Percentiles rank a stretch among this genome's conserved stretches.
These are phyloP conservation scores for Caenorhabditis sp. DNA, from an alignment of 2,888 invertebrate genomes.

Conservation along the genomic window DNA sequence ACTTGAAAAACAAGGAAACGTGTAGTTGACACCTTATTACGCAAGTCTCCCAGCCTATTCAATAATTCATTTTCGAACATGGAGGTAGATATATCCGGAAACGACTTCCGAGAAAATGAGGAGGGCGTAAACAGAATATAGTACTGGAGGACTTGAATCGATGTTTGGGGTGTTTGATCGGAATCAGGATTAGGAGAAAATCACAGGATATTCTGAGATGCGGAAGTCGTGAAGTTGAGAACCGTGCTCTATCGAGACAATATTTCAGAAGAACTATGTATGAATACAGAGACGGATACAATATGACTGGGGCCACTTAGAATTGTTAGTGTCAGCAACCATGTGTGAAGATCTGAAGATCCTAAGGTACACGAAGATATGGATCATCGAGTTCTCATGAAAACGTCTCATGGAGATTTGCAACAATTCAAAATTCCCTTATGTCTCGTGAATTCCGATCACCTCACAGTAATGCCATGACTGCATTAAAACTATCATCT, in stretches of 20 bases:
- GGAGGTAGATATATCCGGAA: slow-evolving; percentile 38
- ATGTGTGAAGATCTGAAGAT: no score
- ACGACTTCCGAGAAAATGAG: background rate
- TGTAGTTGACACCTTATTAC: slow-evolving; percentile 64
- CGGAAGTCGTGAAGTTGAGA: slow-evolving; percentile 23
- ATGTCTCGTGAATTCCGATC: background rate
- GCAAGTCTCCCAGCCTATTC: slow-evolving; percentile 43
- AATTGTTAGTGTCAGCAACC: no score
- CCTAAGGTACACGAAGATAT: no score
- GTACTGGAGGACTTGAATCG: slow-evolving; percentile 43
- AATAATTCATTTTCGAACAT: slow-evolving; percentile 57
- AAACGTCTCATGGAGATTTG: no score
- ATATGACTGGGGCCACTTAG: no score
- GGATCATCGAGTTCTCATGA: no score
- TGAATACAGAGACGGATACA: background rate
- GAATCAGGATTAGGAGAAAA: background rate
- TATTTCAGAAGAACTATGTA: slow-evolving; percentile 16
- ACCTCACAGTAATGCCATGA: background rate
- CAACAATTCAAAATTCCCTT: background rate
- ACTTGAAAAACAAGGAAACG: slow-evolving; percentile 60
- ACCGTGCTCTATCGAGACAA: slow-evolving; percentile 46
- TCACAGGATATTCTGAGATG: slow-evolving; percentile 1
- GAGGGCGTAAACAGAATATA: slow-evolving; percentile 33
- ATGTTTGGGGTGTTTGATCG: slow-evolving; percentile 42
- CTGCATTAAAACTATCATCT: background rate